A percentile compares a stretch with the other conserved stretches of the same genome.
These are phyloP conservation scores for Epinephelus cyanopodus DNA, from an alignment of 2,113 vertebrate genomes.

Conservation along the genomic window DNA sequence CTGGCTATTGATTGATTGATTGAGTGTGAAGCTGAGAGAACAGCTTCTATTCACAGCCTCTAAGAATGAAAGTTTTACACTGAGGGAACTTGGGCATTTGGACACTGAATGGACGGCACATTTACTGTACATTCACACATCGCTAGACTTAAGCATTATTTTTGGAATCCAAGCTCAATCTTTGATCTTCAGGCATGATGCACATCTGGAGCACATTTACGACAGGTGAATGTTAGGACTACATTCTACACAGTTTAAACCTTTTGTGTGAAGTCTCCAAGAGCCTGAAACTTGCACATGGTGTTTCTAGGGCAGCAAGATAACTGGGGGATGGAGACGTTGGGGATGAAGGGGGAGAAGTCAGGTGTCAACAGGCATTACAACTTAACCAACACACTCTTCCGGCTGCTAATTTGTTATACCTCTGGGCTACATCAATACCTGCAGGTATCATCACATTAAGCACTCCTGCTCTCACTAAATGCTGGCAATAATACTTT, in stretches of 20 bases:
- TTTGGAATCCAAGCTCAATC: background rate
- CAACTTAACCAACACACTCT: background rate
- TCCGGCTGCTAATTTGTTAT: conserved; percentile 23
- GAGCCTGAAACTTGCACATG: background rate
- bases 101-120: too few relatives aligned
- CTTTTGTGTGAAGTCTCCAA: background rate
- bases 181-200: background rate
- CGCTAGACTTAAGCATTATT: background rate
- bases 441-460: background rate
- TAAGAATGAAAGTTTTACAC: background rate
- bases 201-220: background rate
- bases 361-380: background rate
- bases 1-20: too few relatives aligned
- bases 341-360: background rate
- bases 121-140: background rate
- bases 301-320: background rate
- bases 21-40: too few relatives aligned
- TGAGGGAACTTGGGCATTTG: background rate
- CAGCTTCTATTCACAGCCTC: too few relatives aligned
- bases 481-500: too few relatives aligned
- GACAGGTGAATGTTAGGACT: too few relatives aligned
- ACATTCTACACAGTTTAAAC: too few relatives aligned
- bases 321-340: background rate
- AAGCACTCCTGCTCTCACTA: too few relatives aligned
- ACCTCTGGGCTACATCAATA: background rate